These are phyloP conservation scores for Lontra canadensis DNA, from an alignment of 2,113 vertebrate species.

Conservation along the genomic window DNA sequence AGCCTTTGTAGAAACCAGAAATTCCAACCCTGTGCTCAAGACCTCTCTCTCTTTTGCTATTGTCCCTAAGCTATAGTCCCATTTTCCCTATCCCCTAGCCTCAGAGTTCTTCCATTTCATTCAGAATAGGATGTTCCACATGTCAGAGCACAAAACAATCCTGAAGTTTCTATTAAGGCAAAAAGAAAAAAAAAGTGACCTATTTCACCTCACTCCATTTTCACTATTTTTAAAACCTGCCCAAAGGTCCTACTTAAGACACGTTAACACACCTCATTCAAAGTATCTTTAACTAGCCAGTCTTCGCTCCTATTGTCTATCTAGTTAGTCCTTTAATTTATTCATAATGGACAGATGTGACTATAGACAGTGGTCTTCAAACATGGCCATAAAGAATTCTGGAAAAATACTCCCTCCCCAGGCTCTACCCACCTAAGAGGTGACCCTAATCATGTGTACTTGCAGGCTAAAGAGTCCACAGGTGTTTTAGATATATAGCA, in stretches of 20 bases:
- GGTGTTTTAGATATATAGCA: background rate
- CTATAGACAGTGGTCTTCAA: background rate
- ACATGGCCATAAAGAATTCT: background rate
- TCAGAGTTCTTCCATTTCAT: background rate
- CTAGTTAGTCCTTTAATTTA: background rate
- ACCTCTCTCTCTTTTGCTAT: background rate
- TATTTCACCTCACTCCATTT: background rate
- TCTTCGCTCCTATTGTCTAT: background rate
- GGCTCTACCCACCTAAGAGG: background rate
- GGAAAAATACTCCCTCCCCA: background rate
- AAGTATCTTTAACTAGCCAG: background rate
- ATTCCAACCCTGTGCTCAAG: background rate
- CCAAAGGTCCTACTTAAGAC: background rate
- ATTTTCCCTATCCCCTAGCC: background rate
- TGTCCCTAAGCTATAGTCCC: background rate
- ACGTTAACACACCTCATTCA: background rate
- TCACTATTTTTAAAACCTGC: background rate
- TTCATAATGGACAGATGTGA: background rate
- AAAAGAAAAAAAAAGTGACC: too few species aligned
- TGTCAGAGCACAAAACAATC: background rate
- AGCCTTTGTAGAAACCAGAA: background rate
- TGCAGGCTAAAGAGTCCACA: background rate
- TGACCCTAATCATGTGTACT: background rate
- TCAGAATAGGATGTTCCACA: background rate
- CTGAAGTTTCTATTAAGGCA: background rate